phyloP scores from a whole-genome alignment of 92 coral and sea anemone genomes.

The Montipora capitata region DNA sequence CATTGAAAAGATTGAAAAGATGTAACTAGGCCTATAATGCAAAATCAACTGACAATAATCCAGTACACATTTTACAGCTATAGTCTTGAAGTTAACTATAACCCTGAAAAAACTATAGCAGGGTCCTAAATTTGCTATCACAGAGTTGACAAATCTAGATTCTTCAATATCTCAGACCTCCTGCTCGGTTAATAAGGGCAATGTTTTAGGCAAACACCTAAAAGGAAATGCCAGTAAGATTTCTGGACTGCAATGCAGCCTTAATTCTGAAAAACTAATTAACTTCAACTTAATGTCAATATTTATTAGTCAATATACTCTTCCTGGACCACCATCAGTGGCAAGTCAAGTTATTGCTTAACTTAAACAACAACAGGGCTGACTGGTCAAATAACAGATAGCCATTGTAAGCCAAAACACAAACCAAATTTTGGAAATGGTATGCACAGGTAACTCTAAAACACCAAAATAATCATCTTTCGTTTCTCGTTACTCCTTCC shows the following conservation, averaged over 20 bases:
- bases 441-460: no score
- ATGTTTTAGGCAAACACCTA: not conserved
- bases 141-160: constrained; percentile 3
- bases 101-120: not conserved
- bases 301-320: not conserved
- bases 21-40: constrained; percentile 4
- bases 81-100: constrained; percentile 13
- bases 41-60: not conserved
- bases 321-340: not conserved
- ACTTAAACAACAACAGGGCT: not conserved
- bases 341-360: not conserved
- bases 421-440: not conserved
- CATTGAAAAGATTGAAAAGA: not conserved
- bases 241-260: no score
- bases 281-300: not conserved
- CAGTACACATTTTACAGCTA: not conserved
- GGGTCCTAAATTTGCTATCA: constrained; percentile 13
- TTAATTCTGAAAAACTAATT: not conserved
- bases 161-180: not conserved
- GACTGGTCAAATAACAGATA: not conserved
- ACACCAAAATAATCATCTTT: no score
- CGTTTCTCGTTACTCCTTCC: no score
- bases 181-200: not conserved
- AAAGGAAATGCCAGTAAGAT: not conserved
- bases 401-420: constrained; percentile 3